Percentiles rank a stretch among this genome's conserved stretches.
Evolutionary conservation across 2,113 vertebrate genomes (phyloP).

Genomic region (Pardalotus punctatus): DNA sequence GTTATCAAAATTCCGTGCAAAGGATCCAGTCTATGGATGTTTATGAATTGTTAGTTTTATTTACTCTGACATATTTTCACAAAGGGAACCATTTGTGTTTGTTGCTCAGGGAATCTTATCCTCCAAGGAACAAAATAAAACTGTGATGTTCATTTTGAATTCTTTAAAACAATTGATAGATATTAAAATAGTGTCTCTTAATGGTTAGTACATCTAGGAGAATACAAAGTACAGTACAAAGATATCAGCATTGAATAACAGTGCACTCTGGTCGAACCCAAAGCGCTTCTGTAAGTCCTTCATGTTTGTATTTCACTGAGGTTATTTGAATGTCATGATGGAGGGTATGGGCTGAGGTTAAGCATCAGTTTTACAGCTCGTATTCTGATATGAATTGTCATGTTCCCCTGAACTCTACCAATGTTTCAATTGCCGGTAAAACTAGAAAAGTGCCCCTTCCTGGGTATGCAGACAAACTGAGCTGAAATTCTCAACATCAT

Average conservation of each 20-base stretch:
- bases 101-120: neutral
- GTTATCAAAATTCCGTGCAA: neutral
- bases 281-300: neutral
- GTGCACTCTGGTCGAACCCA: neutral
- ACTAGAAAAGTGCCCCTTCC: neutral
- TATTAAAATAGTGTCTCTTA: neutral
- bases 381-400: neutral
- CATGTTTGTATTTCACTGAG: neutral
- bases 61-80: slow-evolving; percentile 4
- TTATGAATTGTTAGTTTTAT: slow-evolving; percentile 6
- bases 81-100: neutral
- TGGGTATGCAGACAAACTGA: neutral
- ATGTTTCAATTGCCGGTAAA: neutral
- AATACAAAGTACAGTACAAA: neutral
- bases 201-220: neutral
- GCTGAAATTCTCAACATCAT: neutral
- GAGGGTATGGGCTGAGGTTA: neutral
- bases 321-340: neutral
- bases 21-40: neutral
- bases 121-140: neutral
- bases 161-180: neutral
- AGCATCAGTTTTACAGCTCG: neutral
- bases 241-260: neutral
- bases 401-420: neutral
- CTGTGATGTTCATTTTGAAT: neutral